Base-by-base conservation (phyloP, 2,113 vertebrate genomes). In the Motacilla tschutschensis region DNA sequence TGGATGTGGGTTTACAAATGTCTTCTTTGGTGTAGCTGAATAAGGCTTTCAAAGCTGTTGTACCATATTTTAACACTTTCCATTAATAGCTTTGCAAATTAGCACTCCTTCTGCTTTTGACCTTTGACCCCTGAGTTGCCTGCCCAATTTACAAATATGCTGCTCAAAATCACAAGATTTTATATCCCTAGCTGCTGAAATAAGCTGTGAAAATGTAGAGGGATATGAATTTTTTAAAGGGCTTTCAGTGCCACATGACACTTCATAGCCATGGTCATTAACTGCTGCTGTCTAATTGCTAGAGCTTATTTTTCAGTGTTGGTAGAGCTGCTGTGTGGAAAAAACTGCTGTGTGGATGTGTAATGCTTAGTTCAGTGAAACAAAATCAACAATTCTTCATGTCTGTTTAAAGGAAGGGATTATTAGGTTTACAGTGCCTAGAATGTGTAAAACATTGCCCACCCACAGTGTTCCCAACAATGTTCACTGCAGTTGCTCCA, bases 1-100 rank as follows among this genome's bases (percentile, higher is more conserved):
- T 95, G 94, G 93, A 60, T 91, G 93, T 94, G 92, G 93, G 92
- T 84, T 94, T 95, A 76, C 55, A 83, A 90, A 73, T 88, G 90
- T 79, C 26, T 0, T 64, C 59, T 59, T 88, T 82, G 75, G 75
- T 88, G 26, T 76, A 82, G 84, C 75, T 71, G 76, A 92, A 88
- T 71, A 87, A 86, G 84, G 63, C 54, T 87, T 89, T 90, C 79
- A 87, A 90, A 87, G 79, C 86, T 85, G 81, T 88, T 77, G 48
- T 91, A 69, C 67, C 50, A 48, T 85, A 77, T 90, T 94, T 92
- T 87, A 93, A 79, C 85, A 91, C 79, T 91, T 94, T 15, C 79
- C 84, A 65, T 88, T 91, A 91, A 88, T 93, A 92, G 76, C 69
- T 91, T 79, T 82, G 67, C 76, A 90, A 43, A 87, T 85, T 85